phyloP scores from a whole-genome alignment of 1,140 invertebrate species.

The Cotesia glomerata region DNA sequence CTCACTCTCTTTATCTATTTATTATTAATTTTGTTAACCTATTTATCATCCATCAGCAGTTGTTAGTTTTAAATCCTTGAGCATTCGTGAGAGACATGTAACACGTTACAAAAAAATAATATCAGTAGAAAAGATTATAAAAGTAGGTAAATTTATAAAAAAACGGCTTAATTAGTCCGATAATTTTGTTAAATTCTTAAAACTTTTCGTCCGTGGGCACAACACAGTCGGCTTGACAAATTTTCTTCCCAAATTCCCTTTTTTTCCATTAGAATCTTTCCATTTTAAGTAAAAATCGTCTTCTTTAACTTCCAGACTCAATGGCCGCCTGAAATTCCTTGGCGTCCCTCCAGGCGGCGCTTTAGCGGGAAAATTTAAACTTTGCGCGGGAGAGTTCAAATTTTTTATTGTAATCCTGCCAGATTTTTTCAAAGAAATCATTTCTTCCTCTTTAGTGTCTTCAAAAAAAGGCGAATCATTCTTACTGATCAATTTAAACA shows the following conservation, averaged over 20 bases:
- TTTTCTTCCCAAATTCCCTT: slow-evolving; percentile 49
- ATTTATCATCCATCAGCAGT: too few species aligned
- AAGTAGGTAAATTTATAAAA: slow-evolving; percentile 3
- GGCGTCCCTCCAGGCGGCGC: slow-evolving; percentile 43
- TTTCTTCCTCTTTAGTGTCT: slow-evolving; percentile 23
- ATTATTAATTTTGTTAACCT: too few species aligned
- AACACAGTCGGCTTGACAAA: slow-evolving; percentile 47
- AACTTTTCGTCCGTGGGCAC: slow-evolving; percentile 67
- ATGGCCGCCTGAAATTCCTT: slow-evolving; percentile 54
- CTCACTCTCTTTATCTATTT: too few species aligned
- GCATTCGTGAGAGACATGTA: slow-evolving; percentile 18
- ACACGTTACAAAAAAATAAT: neutral
- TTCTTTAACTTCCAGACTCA: slow-evolving; percentile 53
- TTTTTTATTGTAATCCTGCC: slow-evolving; percentile 18
- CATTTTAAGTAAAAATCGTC: slow-evolving; percentile 53
- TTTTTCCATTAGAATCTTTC: slow-evolving; percentile 46
- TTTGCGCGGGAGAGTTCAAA: too few species aligned
- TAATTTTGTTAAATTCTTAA: slow-evolving; percentile 64
- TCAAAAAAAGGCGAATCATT: slow-evolving; percentile 63
- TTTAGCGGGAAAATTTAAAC: slow-evolving; percentile 35
- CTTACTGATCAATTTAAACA: slow-evolving; percentile 70
- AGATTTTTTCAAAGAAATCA: slow-evolving; percentile 34
- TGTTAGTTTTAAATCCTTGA: neutral
- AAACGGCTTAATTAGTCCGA: slow-evolving; percentile 34
- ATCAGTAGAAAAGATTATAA: slow-evolving; percentile 33